These are phyloP conservation scores for Siniperca scherzeri DNA, from an alignment of 2,797 vertebrate genomes.

Conservation along the genomic window DNA sequence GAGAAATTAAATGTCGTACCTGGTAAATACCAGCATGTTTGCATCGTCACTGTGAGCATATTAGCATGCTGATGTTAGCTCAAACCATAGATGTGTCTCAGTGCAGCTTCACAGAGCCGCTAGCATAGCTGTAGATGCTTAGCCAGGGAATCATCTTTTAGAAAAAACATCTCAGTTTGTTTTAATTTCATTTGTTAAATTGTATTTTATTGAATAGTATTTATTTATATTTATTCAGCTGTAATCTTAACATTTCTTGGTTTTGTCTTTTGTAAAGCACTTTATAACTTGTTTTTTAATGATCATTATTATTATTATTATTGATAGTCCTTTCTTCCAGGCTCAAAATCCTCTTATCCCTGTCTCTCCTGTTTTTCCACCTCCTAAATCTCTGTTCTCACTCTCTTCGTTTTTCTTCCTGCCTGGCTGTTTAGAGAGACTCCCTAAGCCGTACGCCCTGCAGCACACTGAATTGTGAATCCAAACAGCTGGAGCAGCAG, in stretches of 20 bases:
- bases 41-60: background rate
- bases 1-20: no score
- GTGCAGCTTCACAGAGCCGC: background rate
- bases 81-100: background rate
- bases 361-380: constrained; percentile 25
- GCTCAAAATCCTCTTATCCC: background rate
- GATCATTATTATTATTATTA: background rate
- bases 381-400: constrained; percentile 23
- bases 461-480: constrained; percentile 75
- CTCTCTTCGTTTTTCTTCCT: constrained; percentile 50
- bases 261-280: background rate
- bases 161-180: background rate
- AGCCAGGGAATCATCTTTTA: background rate
- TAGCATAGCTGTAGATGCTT: background rate
- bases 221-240: background rate
- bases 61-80: background rate
- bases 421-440: constrained; percentile 66
- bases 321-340: background rate
- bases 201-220: background rate
- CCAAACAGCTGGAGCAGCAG: constrained; percentile 76
- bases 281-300: background rate
- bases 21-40: background rate
- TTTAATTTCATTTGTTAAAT: background rate
- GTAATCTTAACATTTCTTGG: background rate
- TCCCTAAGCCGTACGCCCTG: constrained; percentile 68